phyloP scores from a whole-genome alignment of 1,140 invertebrate species.

The Ips nitidus region DNA sequence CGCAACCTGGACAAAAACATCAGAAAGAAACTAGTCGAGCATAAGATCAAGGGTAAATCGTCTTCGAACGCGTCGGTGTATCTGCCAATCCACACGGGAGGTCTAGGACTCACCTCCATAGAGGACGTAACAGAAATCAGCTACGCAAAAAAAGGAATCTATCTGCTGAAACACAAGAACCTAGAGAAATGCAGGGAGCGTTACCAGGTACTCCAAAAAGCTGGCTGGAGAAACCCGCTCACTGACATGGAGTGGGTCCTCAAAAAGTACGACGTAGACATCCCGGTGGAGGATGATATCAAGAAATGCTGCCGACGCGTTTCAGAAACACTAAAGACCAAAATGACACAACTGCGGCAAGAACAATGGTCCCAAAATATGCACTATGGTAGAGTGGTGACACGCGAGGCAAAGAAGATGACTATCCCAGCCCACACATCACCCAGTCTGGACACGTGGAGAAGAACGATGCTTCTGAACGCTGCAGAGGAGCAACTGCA shows the following conservation, averaged over 20 bases:
- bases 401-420: too few species aligned
- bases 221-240: not conserved
- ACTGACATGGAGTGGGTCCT: too few species aligned
- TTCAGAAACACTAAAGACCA: not conserved
- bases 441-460: too few species aligned
- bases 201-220: slow-evolving; percentile 2
- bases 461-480: too few species aligned
- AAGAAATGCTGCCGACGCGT: slow-evolving; percentile 12
- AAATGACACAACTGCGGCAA: slow-evolving; percentile 5
- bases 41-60: too few species aligned
- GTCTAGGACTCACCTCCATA: not conserved
- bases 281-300: not conserved
- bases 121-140: not conserved
- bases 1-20: too few species aligned
- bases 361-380: not conserved
- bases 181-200: not conserved
- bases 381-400: too few species aligned
- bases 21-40: too few species aligned
- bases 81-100: not conserved
- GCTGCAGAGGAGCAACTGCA: slow-evolving; percentile 1
- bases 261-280: too few species aligned
- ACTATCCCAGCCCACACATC: too few species aligned
- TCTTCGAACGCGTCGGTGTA: too few species aligned
- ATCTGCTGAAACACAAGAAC: not conserved
- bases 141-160: not conserved